Evolutionary conservation across 2,888 invertebrate genomes (phyloP), one percentile per base, ranked within the genome.

Genomic region (Criorhina ranunculi): DNA sequence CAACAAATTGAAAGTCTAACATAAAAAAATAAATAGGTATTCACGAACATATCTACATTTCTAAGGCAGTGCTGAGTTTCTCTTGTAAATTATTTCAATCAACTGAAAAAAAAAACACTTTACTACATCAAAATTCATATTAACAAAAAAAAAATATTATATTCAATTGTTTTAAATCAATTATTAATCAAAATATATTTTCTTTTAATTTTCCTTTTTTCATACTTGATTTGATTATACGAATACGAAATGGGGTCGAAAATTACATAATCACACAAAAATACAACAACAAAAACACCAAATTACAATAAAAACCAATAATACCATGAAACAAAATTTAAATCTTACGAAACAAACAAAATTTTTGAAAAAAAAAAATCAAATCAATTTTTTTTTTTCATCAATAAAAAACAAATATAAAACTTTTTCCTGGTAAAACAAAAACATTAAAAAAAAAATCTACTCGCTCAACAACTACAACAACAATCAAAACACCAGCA

Each of bases 201-300:
- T 89, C 89, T 90, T 90, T 90, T 90, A 87, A 90, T 89, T 89
- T 91, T 89, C 90, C 90, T 90, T 91, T 85, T 91, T 91, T 90
- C 90, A 91, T 90, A 90, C 89, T 88, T 90, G 90, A 89, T 91
- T 91, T 90, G 86, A 88, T 90, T 90, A 89, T 89, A 90, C 90
- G 89, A 89, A 88, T 88, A 90, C 89, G 88, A 88, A 88, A 85
- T 85, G 85, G 75, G 85, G 85, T 85, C 79, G 55, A 85, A 85
- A 53, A 75, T 44, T 40, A 85, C 80, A 85, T 79, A 88, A 90
- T 90, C 90, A 90, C 89, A 88, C 88, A 89, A 88, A 86, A 87
- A 80, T 62, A 78, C 77, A 72, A 83, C 79, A 83, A 76, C 76
- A 77, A 83, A 75, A 88, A 87, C 51, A 88, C 87, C 86, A 86